Conservation (phyloP, 2,113 vertebrate species). For the Actenoides lindsayi region DNA sequence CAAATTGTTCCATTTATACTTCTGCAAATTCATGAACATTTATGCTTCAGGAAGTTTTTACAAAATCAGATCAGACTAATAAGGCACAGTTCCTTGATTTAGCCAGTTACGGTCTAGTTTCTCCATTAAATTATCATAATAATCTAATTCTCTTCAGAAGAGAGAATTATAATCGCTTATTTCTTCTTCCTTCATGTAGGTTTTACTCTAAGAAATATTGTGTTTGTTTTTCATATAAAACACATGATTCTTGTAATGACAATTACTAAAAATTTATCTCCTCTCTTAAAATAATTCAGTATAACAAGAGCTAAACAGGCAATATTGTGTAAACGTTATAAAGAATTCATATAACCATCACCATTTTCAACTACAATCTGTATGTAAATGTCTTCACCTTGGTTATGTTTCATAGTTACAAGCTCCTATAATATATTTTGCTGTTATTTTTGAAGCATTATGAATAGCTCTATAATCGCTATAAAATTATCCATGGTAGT, state of each 20-base stretch:
- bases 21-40: conserved; percentile 68
- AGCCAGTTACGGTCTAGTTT: conserved; percentile 47
- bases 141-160: conserved; percentile 29
- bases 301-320: background rate
- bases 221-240: conserved; percentile 4
- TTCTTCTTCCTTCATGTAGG: background rate
- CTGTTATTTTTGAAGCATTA: background rate
- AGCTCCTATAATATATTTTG: background rate
- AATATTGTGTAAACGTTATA: background rate
- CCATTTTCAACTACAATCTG: background rate
- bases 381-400: background rate
- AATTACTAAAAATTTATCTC: conserved; percentile 20
- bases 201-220: background rate
- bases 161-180: background rate
- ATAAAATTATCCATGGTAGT: background rate
- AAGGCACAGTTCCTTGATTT: conserved; percentile 42
- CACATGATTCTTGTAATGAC: background rate
- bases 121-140: conserved; percentile 33
- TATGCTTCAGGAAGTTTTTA: conserved; percentile 34
- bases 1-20: conserved; percentile 59
- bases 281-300: background rate
- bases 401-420: conserved; percentile 1
- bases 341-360: background rate
- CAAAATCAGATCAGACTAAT: conserved; percentile 49
- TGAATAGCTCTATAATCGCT: background rate